Evolutionary conservation across 2,888 invertebrate genomes (phyloP).

Genomic region (Xylota sylvarum): DNA sequence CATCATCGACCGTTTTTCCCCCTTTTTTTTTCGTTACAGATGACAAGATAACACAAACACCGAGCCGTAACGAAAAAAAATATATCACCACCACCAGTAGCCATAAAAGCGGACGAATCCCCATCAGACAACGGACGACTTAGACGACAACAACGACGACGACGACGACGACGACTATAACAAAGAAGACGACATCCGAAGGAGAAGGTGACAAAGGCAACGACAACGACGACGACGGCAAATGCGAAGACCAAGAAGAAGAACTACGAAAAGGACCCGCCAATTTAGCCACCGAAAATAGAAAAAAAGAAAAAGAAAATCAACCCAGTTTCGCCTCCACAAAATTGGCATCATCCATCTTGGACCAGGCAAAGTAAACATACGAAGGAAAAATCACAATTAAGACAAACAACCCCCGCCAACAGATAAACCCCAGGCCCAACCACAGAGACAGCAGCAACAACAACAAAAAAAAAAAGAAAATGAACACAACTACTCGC

Average conservation of each 20-base stretch:
- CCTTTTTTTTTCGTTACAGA: constrained; percentile 64
- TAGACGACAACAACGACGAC: too few relatives aligned
- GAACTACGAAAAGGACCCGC: constrained; percentile 41
- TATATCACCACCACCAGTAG: constrained; percentile 19
- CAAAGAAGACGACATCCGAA: constrained; percentile 4
- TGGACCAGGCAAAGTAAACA: constrained; percentile 49
- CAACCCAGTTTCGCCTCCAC: background rate
- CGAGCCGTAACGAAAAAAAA: constrained; percentile 35
- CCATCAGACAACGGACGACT: constrained; percentile 54
- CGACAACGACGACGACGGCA: constrained; percentile 4
- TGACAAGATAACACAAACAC: constrained; percentile 69
- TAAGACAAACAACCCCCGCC: constrained; percentile 32
- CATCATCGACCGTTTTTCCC: constrained; percentile 33
- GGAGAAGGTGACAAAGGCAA: constrained; percentile 19
- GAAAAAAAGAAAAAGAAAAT: background rate
- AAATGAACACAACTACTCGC: constrained; percentile 53
- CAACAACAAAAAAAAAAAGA: too few relatives aligned
- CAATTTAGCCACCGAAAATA: constrained; percentile 33
- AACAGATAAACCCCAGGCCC: background rate
- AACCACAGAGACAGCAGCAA: background rate
- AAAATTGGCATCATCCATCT: constrained; percentile 46
- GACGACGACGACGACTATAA: background rate
- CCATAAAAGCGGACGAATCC: constrained; percentile 64
- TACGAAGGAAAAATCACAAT: constrained; percentile 45
- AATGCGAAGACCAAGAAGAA: background rate